Evolutionary conservation across 2,888 invertebrate genomes (phyloP), one percentile per base, ranked within the genome.

Genomic region (Oxycera nigricornis): DNA sequence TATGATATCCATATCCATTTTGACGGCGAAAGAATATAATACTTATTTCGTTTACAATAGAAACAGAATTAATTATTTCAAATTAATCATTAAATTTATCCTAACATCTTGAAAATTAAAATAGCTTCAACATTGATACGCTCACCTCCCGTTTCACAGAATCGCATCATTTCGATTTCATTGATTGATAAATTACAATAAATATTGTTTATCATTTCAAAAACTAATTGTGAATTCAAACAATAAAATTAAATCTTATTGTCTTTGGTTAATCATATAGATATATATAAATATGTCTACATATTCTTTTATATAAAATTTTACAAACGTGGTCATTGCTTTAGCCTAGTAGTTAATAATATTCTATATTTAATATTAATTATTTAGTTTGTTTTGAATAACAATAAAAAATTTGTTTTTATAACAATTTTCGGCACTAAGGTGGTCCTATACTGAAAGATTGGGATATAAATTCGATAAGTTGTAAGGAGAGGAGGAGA

Each of bases 401-500:
- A 65, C 55, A 65, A 24, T 65, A 30, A 35, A 73, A 67, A 30
- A 52, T 41, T 72, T 65, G 20, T 73, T 67, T 20, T 67, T 26
- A 24, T 67, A 73, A 73, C 73, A 73, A 73, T 73, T 76, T 76
- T 73, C 74, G 76, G 76, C 76, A 76, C 76, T 73, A 76, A 76
- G 74, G 76, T 76, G 76, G 74, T 74, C 59, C 59, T 70, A 73
- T 52, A 73, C 65, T 73, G 73, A 65, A 73, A 73, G 14, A 67
- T 22, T 17, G 65, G 50, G 70, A 55, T 70, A 30, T 70, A 70
- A 70, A 70, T 70, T 70, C 70, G 70, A 70, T 35, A 70, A 70
- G 70, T 68, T 17, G 46, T 52, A 39, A 52, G 68, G 22, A 68
- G 50, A 50, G 11, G 30, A n/a, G n/a, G n/a, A n/a, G n/a, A n/a